Percentiles rank a stretch among this genome's conserved stretches.
Evolutionary conservation across 23 tunicate species (phyloP).

Genomic region (Styela clava): DNA sequence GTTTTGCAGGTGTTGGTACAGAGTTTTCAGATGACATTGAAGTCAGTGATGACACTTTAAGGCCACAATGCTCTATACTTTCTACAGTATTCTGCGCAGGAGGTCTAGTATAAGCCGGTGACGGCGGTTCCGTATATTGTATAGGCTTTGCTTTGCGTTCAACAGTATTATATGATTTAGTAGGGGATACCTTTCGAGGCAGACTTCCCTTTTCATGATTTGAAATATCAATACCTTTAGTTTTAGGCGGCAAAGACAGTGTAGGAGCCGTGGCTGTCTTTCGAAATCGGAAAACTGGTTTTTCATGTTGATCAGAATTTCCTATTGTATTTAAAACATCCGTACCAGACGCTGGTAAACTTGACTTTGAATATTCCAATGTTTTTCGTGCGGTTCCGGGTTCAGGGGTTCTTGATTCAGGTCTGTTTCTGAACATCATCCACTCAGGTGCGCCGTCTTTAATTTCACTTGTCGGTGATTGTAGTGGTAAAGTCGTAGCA

Average conservation of each 20-base stretch:
- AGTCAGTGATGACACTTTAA: not conserved
- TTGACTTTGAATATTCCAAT: constrained; percentile 3
- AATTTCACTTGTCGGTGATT: not conserved
- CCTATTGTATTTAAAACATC: not conserved
- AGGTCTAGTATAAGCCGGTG: constrained; percentile 12
- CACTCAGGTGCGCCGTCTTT: not conserved
- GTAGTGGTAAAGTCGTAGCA: not conserved
- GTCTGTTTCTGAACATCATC: not conserved
- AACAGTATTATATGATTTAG: not conserved
- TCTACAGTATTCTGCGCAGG: not conserved
- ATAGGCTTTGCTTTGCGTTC: constrained; percentile 3
- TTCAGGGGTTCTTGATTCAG: not conserved
- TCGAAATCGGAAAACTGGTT: not conserved
- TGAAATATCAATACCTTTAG: not conserved
- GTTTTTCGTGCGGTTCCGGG: not conserved
- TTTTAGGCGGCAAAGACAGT: not conserved
- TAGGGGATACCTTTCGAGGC: not conserved
- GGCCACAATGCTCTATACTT: not conserved
- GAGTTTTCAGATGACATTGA: constrained; percentile 5
- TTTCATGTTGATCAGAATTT: not conserved
- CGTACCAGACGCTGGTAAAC: not conserved
- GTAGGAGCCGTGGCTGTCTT: not conserved
- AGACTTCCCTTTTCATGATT: not conserved
- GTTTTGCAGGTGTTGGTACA: not conserved
- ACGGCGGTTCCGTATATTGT: constrained; percentile 21